Conservation (phyloP, 2,113 vertebrate genomes). For the Eulacestoma nigropectus region DNA sequence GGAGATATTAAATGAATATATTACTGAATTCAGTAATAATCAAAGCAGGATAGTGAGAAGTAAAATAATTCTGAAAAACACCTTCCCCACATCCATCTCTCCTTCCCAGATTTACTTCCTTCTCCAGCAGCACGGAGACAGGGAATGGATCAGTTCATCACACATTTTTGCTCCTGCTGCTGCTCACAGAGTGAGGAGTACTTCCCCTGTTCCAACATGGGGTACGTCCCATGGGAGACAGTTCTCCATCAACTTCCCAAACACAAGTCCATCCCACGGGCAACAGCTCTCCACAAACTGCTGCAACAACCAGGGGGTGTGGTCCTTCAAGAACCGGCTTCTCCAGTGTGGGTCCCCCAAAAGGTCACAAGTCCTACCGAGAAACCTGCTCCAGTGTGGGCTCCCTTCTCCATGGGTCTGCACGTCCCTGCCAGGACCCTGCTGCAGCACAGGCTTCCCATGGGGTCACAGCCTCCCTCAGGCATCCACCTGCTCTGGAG, state of each 20-base stretch:
- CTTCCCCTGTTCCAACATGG: background rate
- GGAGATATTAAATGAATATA: background rate
- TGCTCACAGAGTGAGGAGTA: background rate
- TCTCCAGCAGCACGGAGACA: background rate
- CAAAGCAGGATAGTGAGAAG: background rate
- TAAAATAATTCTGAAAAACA: background rate
- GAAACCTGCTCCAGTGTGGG: rapidly evolving
- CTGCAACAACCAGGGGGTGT: no score
- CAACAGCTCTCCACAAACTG: background rate
- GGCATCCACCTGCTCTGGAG: background rate
- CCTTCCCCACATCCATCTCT: background rate
- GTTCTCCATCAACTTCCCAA: background rate
- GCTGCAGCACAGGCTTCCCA: background rate
- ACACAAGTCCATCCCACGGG: background rate
- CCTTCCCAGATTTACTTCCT: background rate
- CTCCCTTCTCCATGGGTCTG: background rate
- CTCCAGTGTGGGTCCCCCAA: no score
- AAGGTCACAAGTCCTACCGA: background rate
- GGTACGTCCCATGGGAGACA: background rate
- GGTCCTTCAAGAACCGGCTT: background rate
- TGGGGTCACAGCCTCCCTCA: background rate
- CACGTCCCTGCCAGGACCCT: background rate
- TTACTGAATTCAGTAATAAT: background rate
- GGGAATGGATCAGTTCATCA: background rate
- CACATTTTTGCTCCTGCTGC: background rate